phyloP scores from a whole-genome alignment of 2,797 vertebrate genomes.

The Sandelia bainsii region DNA sequence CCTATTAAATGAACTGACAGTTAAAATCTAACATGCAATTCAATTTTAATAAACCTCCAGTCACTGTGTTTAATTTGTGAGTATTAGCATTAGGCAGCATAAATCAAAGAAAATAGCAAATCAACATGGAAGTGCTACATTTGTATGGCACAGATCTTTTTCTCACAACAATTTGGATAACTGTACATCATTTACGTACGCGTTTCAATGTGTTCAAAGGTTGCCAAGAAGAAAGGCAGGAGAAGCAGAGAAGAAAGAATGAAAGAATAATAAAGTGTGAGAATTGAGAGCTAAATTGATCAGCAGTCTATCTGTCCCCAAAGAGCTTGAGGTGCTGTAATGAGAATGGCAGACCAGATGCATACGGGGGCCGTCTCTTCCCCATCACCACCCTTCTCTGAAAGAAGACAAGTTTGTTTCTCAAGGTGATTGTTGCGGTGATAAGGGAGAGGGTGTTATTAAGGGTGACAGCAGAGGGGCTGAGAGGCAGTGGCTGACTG shows the following conservation, averaged over 20 bases:
- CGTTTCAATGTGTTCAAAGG: slow-evolving; percentile 41
- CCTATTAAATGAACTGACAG: not conserved
- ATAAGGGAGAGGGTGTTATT: slow-evolving; percentile 86
- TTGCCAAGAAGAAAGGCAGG: slow-evolving; percentile 16
- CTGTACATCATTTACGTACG: slow-evolving; percentile 6
- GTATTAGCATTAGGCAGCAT: not conserved
- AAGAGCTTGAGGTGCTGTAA: slow-evolving; percentile 68
- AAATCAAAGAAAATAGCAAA: not conserved
- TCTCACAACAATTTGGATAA: slow-evolving; percentile 21
- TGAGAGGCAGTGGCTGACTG: slow-evolving; percentile 81
- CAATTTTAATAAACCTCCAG: not conserved
- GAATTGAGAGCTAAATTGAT: slow-evolving; percentile 72
- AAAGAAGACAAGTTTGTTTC: slow-evolving; percentile 85
- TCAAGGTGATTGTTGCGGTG: slow-evolving; percentile 86
- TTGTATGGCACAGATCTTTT: not conserved
- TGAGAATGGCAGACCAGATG: slow-evolving; percentile 69
- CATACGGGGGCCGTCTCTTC: slow-evolving; percentile 62
- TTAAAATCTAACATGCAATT: not conserved
- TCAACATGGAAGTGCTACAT: slow-evolving; percentile 9
- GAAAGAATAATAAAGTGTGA: slow-evolving; percentile 58
- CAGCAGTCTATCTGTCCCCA: slow-evolving; percentile 64
- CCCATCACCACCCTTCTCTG: slow-evolving; percentile 67
- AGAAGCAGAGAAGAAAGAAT: slow-evolving; percentile 16
- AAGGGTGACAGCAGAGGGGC: slow-evolving; percentile 85
- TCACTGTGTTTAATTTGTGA: not conserved